These are phyloP conservation scores for Erebia palarica DNA, from an alignment of 2,888 invertebrate genomes.

Conservation along the genomic window DNA sequence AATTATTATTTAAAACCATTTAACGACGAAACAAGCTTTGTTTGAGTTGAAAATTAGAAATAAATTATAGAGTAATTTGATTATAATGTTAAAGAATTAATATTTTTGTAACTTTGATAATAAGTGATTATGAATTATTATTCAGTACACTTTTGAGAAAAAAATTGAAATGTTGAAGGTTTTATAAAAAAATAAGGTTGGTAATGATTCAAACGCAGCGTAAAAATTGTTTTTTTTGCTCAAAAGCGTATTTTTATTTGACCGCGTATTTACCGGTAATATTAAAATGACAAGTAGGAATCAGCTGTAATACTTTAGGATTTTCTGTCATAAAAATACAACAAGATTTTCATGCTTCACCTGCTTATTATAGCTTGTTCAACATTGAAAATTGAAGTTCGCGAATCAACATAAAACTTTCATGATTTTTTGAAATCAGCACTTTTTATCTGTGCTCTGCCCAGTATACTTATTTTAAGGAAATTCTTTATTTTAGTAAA, in stretches of 20 bases:
- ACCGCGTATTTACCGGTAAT: conserved; percentile 3
- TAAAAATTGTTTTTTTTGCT: background rate
- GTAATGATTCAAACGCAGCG: background rate
- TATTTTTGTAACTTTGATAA: conserved; percentile 23
- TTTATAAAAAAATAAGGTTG: background rate
- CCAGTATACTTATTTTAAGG: conserved; percentile 39
- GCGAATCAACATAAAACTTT: background rate
- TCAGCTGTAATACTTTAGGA: background rate
- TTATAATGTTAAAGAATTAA: background rate
- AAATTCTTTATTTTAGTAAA: conserved; percentile 17
- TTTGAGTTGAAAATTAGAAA: background rate
- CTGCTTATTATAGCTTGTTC: background rate
- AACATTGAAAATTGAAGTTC: background rate
- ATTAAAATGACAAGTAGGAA: background rate
- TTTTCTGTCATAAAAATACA: background rate
- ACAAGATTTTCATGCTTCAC: background rate
- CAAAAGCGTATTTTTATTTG: conserved; percentile 1
- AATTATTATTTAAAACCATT: background rate
- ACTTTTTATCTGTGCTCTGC: conserved; percentile 52
- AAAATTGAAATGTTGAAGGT: background rate
- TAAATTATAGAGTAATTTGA: background rate
- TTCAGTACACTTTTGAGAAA: conserved; percentile 1
- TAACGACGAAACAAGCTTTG: background rate
- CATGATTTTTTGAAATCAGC: conserved; percentile 34
- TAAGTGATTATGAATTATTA: background rate